Evolutionary conservation across 2,888 invertebrate genomes (phyloP).

Genomic region (Agriopis leucophaearia): DNA sequence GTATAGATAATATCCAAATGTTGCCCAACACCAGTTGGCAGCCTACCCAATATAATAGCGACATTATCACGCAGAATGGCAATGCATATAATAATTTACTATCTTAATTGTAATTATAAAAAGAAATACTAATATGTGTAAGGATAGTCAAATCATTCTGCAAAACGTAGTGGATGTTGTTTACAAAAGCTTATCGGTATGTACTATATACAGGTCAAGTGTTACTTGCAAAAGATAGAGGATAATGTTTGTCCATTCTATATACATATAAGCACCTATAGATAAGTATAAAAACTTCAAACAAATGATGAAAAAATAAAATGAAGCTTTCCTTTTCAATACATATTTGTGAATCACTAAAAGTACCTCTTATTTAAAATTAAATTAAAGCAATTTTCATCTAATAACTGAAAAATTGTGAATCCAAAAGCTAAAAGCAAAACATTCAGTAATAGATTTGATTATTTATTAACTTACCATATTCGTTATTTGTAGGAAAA

Average conservation of each 20-base stretch:
- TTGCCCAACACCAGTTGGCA: no score
- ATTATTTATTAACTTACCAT: slow-evolving; percentile 60
- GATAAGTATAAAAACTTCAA: background rate
- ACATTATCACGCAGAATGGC: no score
- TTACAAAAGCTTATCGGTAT: slow-evolving; percentile 21
- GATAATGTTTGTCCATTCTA: background rate
- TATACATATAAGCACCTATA: background rate
- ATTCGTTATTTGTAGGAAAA: slow-evolving; percentile 67
- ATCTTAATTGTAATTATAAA: background rate
- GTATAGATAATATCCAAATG: no score
- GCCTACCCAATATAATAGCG: no score
- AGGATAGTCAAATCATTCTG: background rate
- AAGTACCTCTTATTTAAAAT: no score
- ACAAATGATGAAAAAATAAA: background rate
- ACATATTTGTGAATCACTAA: background rate
- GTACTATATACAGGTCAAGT: slow-evolving; percentile 35
- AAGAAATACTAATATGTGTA: background rate
- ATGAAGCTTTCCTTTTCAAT: background rate
- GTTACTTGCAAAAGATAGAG: slow-evolving; percentile 21
- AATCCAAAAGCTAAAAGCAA: background rate
- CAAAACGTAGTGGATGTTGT: slow-evolving; percentile 1
- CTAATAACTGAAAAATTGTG: background rate
- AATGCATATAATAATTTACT: no score
- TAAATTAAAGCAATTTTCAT: background rate
- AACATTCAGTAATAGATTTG: no score